Evolutionary conservation across 1,140 invertebrate genomes (phyloP), one percentile per base, ranked within the genome.

Genomic region (Dysdera silvatica): DNA sequence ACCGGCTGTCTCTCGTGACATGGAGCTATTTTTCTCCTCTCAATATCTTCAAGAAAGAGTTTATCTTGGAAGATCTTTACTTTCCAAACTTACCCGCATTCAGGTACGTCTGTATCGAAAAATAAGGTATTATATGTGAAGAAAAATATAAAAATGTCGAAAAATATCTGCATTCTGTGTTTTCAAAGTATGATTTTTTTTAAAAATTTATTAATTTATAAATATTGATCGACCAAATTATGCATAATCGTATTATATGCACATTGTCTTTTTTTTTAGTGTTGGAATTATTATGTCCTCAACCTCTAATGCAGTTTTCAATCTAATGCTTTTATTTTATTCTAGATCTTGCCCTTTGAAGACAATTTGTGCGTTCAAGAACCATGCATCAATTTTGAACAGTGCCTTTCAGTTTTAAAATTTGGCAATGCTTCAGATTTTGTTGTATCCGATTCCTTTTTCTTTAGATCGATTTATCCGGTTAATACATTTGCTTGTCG

Each of bases 341-440:
- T 29, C 0, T 18, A 91, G 81, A 88, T 98, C 1, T 74, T 96
- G 4, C 92, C 95, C 0, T 97, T 98, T 76, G 93, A 96, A 73
- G 95, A 98, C 74, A 96, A 97, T 76, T 80, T 98, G 0, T 99
- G 96, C 76, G 87, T 96, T 0, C 82, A 87, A 26, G 96, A 99
- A 73, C 95, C 95, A 0, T 99, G 96, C 73, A 78, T 95, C 0
- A 96, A 98, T 76, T 98, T 87, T 74, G 93, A 98, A 74, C 86
- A 92, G 71, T 99, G 95, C 71, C 74, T 91, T 0, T 91, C 91
- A 0, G 87, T 94, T 0, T 79, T 96, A 1, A 93, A 93, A 74
- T 97, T 97, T 71, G 91, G 91, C 0, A 92, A 93, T 74, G 91
- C 92, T 0, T 91, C 89, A 0, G 87, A 85, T 1, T 96, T 97